Conservation (phyloP, 1,140 invertebrate species). For the Plutomurus gul region DNA sequence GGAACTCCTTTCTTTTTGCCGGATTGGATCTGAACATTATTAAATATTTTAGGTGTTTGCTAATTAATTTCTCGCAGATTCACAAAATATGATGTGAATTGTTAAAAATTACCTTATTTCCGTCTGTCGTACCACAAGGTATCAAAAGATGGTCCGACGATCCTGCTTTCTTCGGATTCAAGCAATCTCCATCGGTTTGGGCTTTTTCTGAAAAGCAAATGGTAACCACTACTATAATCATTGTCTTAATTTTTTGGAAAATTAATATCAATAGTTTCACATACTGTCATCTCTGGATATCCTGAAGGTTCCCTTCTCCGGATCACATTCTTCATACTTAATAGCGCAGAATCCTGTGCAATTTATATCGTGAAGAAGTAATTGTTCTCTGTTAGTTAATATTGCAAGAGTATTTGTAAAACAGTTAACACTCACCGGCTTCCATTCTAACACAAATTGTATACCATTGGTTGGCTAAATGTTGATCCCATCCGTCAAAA, state of each 20-base stretch:
- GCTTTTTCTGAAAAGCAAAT: slow-evolving; percentile 52
- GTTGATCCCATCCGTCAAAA: slow-evolving; percentile 55
- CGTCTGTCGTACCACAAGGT: slow-evolving; percentile 54
- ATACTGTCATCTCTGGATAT: slow-evolving; percentile 54
- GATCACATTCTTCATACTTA: slow-evolving; percentile 56
- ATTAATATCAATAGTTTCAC: background rate
- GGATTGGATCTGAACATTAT: slow-evolving; percentile 50
- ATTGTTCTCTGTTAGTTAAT: background rate
- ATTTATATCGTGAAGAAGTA: background rate
- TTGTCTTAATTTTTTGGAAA: background rate
- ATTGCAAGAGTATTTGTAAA: background rate
- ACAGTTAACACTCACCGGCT: slow-evolving; percentile 37
- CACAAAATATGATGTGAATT: background rate
- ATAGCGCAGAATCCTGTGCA: slow-evolving; percentile 53
- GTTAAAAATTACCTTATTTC: slow-evolving; percentile 52
- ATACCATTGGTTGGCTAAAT: slow-evolving; percentile 57
- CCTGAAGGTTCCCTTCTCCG: slow-evolving; percentile 54
- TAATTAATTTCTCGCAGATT: background rate
- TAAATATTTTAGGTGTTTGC: background rate
- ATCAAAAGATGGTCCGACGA: slow-evolving; percentile 54
- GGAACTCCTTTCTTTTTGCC: slow-evolving; percentile 55
- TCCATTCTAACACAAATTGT: slow-evolving; percentile 57
- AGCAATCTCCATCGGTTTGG: slow-evolving; percentile 53
- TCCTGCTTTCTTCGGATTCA: slow-evolving; percentile 54
- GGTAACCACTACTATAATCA: background rate